These are phyloP conservation scores for Pinna nobilis DNA, from an alignment of 1,140 invertebrate genomes.

Conservation along the genomic window DNA sequence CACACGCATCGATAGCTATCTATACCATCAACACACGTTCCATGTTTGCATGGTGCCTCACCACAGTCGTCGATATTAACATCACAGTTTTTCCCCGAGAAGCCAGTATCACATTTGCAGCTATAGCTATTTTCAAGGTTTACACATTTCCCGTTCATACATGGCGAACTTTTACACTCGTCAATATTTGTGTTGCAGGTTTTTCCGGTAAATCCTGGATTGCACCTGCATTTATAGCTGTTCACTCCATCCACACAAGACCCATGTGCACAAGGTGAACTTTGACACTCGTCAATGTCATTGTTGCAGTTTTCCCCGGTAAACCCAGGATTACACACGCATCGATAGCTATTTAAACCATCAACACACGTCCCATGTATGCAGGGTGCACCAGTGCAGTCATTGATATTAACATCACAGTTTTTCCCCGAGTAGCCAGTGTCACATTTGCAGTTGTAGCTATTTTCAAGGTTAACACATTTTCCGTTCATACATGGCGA, in stretches of 20 bases:
- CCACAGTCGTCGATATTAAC: not conserved
- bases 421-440: constrained; percentile 38
- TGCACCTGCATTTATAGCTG: constrained; percentile 22
- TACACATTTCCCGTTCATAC: constrained; percentile 30
- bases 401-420: not conserved
- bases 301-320: not conserved
- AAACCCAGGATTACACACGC: not conserved
- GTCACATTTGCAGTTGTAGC: constrained; percentile 37
- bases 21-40: constrained; percentile 11
- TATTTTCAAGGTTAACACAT: constrained; percentile 14
- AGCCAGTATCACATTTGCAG: constrained; percentile 3
- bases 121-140: not conserved
- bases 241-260: not conserved
- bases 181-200: constrained; percentile 14
- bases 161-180: not conserved
- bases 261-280: not conserved
- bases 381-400: not conserved
- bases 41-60: constrained; percentile 50
- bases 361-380: no score
- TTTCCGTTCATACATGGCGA: constrained; percentile 5
- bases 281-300: not conserved
- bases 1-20: constrained; percentile 48
- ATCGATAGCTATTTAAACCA: no score
- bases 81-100: constrained; percentile 6
- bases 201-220: constrained; percentile 57